Percentiles rank a stretch among this genome's conserved stretches.
phyloP scores from a whole-genome alignment of 2,797 vertebrate species.

The Hemitrygon akajei region DNA sequence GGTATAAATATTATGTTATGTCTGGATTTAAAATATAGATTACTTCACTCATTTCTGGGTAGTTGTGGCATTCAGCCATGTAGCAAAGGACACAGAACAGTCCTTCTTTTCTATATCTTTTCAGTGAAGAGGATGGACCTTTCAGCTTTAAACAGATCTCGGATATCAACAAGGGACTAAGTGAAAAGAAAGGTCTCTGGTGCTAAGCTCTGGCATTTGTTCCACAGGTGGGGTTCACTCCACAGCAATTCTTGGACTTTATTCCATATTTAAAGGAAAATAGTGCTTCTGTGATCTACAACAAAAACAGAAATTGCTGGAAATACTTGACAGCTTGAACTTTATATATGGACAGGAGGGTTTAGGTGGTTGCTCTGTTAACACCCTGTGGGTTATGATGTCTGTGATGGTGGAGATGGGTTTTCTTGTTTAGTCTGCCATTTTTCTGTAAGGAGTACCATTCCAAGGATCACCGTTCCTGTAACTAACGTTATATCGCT shows the following conservation, averaged over 20 bases:
- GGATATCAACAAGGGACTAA: neutral
- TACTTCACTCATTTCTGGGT: conserved; percentile 32
- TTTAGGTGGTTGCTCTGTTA: neutral
- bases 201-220: neutral
- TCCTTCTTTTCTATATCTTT: conserved; percentile 18
- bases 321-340: neutral
- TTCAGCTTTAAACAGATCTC: conserved; percentile 25
- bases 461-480: neutral
- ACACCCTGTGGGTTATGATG: neutral
- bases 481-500: neutral
- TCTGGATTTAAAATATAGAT: conserved; percentile 30
- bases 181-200: neutral
- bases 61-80: conserved; percentile 22
- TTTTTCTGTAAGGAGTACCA: neutral
- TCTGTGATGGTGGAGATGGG: neutral
- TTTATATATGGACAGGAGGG: neutral
- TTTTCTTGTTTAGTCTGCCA: neutral
- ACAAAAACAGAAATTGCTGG: neutral
- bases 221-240: neutral
- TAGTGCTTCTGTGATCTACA: neutral
- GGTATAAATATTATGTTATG: conserved; percentile 37
- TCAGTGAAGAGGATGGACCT: neutral
- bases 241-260: neutral
- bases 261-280: neutral
- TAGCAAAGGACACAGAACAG: neutral